Percentiles rank a stretch among this genome's conserved stretches.
These are phyloP conservation scores for Suncus etruscus DNA, from an alignment of 2,113 vertebrate species.

Conservation along the genomic window DNA sequence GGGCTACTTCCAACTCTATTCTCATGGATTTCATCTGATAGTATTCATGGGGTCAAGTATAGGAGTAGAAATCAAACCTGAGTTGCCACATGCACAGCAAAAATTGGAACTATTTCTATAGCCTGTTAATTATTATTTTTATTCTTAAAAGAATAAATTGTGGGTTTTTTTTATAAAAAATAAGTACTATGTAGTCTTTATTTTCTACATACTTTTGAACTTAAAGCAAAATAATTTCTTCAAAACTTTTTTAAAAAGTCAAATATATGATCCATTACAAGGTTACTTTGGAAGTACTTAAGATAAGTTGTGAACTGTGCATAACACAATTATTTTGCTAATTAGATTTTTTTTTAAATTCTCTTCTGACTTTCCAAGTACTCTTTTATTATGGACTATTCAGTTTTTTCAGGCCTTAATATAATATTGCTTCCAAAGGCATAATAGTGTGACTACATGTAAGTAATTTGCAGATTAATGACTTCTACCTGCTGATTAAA, in stretches of 20 bases:
- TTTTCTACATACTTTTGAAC: constrained; percentile 49
- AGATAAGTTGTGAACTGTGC: constrained; percentile 51
- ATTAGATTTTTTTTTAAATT: background rate
- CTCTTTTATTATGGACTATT: constrained; percentile 35
- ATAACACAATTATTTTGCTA: constrained; percentile 17
- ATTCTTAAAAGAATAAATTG: too few relatives aligned
- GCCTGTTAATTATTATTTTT: too few relatives aligned
- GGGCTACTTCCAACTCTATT: too few relatives aligned
- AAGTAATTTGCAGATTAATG: constrained; percentile 62
- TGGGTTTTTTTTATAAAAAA: background rate
- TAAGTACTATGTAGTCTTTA: background rate
- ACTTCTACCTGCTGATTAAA: constrained; percentile 74
- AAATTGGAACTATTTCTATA: too few relatives aligned
- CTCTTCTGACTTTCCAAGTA: constrained; percentile 19
- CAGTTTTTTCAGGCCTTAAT: constrained; percentile 40
- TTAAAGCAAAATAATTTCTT: constrained; percentile 55
- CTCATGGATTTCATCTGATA: too few relatives aligned
- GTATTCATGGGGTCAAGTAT: too few relatives aligned
- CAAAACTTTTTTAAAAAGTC: constrained; percentile 35
- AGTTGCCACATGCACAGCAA: too few relatives aligned
- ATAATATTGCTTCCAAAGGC: constrained; percentile 51
- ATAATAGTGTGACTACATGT: background rate
- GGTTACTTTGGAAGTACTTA: constrained; percentile 62
- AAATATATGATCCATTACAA: constrained; percentile 21
- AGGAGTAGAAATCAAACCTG: too few relatives aligned